A percentile compares a stretch with the other conserved stretches of the same genome.
phyloP scores from a whole-genome alignment of 2,113 vertebrate genomes.

The Dicentrarchus labrax region DNA sequence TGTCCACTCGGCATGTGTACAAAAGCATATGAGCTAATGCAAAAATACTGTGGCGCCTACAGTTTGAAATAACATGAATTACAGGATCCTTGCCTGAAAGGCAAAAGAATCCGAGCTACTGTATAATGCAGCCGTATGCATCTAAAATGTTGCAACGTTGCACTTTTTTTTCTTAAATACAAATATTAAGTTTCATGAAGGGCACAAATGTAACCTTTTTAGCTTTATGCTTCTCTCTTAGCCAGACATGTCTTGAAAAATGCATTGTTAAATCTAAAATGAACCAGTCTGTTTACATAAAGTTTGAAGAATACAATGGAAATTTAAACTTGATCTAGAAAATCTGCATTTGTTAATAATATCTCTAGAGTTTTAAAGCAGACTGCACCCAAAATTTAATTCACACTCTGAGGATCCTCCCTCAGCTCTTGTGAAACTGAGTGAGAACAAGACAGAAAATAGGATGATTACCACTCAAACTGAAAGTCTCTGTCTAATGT shows the following conservation, averaged over 20 bases:
- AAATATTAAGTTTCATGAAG: not conserved
- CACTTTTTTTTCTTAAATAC: not conserved
- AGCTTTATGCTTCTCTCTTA: not conserved
- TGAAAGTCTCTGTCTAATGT: conserved; percentile 3
- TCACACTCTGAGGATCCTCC: not conserved
- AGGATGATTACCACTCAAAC: conserved; percentile 8
- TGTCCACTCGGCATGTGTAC: not conserved
- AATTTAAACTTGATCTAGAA: conserved; percentile 13
- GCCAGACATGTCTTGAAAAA: not conserved
- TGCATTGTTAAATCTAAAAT: not conserved
- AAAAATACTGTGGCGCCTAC: not conserved
- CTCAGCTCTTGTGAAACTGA: conserved; percentile 26
- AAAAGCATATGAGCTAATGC: not conserved
- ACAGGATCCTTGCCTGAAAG: not conserved
- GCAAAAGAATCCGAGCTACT: not conserved
- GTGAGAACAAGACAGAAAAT: conserved; percentile 12
- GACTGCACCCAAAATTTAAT: not conserved
- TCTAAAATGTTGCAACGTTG: not conserved
- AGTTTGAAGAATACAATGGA: not conserved
- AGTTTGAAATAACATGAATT: not conserved
- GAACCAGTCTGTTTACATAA: not conserved
- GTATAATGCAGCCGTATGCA: not conserved
- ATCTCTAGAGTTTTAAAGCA: not conserved
- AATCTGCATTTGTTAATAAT: conserved; percentile 9
- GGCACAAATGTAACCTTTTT: not conserved